phyloP scores from a whole-genome alignment of 2,888 invertebrate species.

The Alentia gelatinosa region DNA sequence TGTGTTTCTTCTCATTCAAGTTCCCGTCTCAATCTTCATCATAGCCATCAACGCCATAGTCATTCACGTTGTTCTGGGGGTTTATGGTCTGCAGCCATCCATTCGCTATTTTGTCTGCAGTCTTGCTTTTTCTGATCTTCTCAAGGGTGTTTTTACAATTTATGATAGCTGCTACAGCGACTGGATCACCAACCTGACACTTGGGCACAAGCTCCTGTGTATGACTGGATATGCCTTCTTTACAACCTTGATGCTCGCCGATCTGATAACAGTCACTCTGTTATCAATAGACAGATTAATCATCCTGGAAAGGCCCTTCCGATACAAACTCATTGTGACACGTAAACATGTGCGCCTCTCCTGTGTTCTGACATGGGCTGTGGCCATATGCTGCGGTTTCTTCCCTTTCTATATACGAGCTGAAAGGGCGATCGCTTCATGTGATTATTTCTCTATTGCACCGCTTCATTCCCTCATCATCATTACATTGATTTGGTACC shows the following conservation, averaged over 20 bases:
- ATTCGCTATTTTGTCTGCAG: slow-evolving; percentile 31
- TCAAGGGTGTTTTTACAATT: neutral
- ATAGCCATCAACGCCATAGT: neutral
- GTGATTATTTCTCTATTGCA: neutral
- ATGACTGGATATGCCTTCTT: neutral
- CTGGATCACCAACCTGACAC: neutral
- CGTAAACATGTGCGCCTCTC: neutral
- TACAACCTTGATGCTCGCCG: slow-evolving; percentile 6
- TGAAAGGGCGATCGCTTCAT: neutral
- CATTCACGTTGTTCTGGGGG: neutral
- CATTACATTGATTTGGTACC: neutral
- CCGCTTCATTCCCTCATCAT: neutral
- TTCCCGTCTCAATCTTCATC: neutral
- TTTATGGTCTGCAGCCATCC: neutral
- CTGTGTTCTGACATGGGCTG: neutral
- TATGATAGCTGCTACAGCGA: slow-evolving; percentile 10
- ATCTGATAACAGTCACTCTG: neutral
- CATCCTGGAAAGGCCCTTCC: neutral
- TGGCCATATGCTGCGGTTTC: neutral
- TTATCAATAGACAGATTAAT: neutral
- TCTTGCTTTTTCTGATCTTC: neutral
- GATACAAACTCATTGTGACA: slow-evolving; percentile 8
- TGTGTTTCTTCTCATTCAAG: neutral
- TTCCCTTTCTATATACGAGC: neutral
- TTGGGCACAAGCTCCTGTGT: neutral